Base-by-base conservation (phyloP, 2,888 invertebrate species). In the Tenthredo amoena region DNA sequence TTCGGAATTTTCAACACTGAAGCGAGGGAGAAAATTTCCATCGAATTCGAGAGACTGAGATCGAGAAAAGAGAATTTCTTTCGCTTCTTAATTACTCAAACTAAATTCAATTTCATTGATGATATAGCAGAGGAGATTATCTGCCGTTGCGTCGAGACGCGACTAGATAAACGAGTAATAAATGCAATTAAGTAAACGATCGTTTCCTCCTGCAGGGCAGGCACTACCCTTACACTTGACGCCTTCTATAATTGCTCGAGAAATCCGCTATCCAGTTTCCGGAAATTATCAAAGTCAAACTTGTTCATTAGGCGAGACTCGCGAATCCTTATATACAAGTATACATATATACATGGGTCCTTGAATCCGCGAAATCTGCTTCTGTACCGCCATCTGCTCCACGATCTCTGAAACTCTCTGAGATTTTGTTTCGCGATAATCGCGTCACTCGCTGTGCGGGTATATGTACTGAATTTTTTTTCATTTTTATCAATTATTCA, bases 371-470 rank as follows among this genome's bases (percentile, higher is more conserved):
- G 50, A n/a, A 77, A 77, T 77, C 31, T 37, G 50, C 31, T 55
- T 10, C 77, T 40, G 10, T 77, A 55, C 9, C 77, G 77, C 77
- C 77, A 77, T 77, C 77, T 77, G 18, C 55, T 77, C n/a, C 26
- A 12, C 50, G 34, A 50, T 34, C 55, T 55, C 7, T 55, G 77
- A 31, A 55, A 50, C 77, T 50, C 34, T 15, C 31, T 1, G 34
- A 50, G 77, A 77, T 50, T 77, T 55, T 18, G 4, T 18, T 26
- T 9, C 34, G 50, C 77, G 18, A 55, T 55, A 10, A 76, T 72
- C 34, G 15, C 71, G 18, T 34, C 34, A 1, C 34, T 12, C 71
- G 71, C 71, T 34, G 71, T 71, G 37, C 50, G 72, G 72, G 72
- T 74, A 74, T 74, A 74, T 12, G 6, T 10, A 47, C 10, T 12